Base-by-base conservation (phyloP, 2,888 invertebrate species). In the Melipona beecheii region DNA sequence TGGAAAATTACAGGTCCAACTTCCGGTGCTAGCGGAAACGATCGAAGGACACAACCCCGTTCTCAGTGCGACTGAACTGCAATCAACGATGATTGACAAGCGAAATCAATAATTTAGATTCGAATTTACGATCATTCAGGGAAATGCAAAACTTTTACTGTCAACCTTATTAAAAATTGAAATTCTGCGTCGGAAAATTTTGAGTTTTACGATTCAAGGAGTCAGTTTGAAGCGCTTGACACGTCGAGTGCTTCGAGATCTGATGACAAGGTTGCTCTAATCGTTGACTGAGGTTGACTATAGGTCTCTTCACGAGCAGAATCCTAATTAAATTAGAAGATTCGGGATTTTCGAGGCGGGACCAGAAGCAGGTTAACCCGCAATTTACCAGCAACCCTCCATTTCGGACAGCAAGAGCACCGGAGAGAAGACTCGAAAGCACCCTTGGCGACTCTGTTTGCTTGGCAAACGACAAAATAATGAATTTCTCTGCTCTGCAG, bases 1-100 rank as follows among this genome's bases (percentile, higher is more conserved):
- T 85, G 91, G 91, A 86, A 92, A 93, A 93, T 92, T 92, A 92
- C 89, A 90, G 91, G 91, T 87, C 87, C 83, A 77, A 89, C 89
- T 90, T 91, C 92, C 91, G 91, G 84, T 84, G 87, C 86, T 75
- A 87, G 69, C 91, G 92, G 91, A 92, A 91, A 81, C 86, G 87
- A 87, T 88, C 88, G 86, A 82, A 83, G 82, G 43, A 83, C 86
- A 75, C 70, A 83, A 68, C 52, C 68, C 75, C 81, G 36, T 86
- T 86, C 85, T 83, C 78, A 74, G 66, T 31, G 31, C 76, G 49
- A 65, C 54, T 71, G 52, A 85, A 81, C 85, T 81, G 78, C 81
- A 81, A 89, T 88, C 85, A 76, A 31, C 82, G 64, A 86, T 89
- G 90, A 91, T 86, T 84, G 91, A 90, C 86, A 86, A 85, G 79